phyloP scores from a whole-genome alignment of 1,140 invertebrate species.

The Zaprionus ghesquierei region DNA sequence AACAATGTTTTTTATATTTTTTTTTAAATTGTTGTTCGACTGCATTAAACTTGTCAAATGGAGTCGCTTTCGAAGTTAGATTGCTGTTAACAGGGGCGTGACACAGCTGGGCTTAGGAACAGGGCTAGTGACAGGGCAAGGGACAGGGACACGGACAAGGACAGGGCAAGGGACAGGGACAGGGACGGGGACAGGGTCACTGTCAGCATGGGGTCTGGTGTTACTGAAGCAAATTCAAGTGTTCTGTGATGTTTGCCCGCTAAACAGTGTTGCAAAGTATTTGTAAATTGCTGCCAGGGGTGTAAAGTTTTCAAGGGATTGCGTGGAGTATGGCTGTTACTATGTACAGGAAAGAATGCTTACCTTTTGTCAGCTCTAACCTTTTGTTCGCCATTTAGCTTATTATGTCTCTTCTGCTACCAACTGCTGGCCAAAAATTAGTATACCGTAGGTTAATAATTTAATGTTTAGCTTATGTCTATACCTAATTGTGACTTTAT shows the following conservation, averaged over 20 bases:
- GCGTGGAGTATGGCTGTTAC: too few relatives aligned
- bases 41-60: constrained; percentile 77
- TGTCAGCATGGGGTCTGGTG: too few relatives aligned
- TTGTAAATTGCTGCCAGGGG: constrained; percentile 55
- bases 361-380: too few relatives aligned
- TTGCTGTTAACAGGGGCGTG: constrained; percentile 47
- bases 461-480: background rate
- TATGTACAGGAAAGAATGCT: too few relatives aligned
- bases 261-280: constrained; percentile 54
- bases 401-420: too few relatives aligned
- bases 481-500: too few relatives aligned
- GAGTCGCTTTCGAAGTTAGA: constrained; percentile 72
- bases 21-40: constrained; percentile 66
- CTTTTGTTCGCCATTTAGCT: too few relatives aligned
- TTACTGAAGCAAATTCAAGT: constrained; percentile 17
- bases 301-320: background rate
- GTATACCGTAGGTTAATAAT: too few relatives aligned
- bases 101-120: background rate
- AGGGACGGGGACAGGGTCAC: constrained; percentile 13
- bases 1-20: constrained; percentile 41
- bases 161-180: too few relatives aligned
- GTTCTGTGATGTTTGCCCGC: constrained; percentile 54
- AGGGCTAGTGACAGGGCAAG: too few relatives aligned
- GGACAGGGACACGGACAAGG: constrained; percentile 3
- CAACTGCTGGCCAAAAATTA: too few relatives aligned